These are phyloP conservation scores for Girardinichthys multiradiatus DNA, from an alignment of 2,113 vertebrate genomes.

Conservation along the genomic window DNA sequence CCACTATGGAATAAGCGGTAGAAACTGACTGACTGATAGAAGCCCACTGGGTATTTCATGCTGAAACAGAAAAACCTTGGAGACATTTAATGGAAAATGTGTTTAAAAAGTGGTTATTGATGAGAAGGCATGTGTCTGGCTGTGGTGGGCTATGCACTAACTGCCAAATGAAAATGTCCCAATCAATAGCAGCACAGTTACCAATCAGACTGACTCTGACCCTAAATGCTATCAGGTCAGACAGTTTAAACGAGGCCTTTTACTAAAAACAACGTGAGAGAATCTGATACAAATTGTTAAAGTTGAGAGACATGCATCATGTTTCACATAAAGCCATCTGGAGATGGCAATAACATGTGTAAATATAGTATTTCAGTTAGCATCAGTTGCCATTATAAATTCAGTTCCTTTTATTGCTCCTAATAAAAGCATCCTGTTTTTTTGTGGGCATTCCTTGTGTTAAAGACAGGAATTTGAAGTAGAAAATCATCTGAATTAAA, in stretches of 20 bases:
- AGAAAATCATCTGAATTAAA: no score
- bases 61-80: background rate
- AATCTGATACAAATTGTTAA: background rate
- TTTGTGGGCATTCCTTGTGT: no score
- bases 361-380: no score
- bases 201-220: constrained; percentile 4
- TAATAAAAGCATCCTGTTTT: no score
- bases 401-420: no score
- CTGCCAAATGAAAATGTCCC: constrained; percentile 21
- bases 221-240: constrained; percentile 17
- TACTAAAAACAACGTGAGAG: no score
- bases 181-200: constrained; percentile 33
- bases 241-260: constrained; percentile 16
- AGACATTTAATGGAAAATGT: background rate
- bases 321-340: background rate
- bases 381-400: no score
- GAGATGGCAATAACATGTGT: no score
- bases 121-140: constrained; percentile 34
- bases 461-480: no score
- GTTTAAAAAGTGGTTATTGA: constrained; percentile 23
- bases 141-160: constrained; percentile 5
- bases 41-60: background rate
- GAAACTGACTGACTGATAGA: no score
- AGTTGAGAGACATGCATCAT: background rate
- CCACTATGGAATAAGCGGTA: no score